These are phyloP conservation scores for Eriocheir sinensis DNA, from an alignment of 1,140 invertebrate genomes.

Conservation along the genomic window DNA sequence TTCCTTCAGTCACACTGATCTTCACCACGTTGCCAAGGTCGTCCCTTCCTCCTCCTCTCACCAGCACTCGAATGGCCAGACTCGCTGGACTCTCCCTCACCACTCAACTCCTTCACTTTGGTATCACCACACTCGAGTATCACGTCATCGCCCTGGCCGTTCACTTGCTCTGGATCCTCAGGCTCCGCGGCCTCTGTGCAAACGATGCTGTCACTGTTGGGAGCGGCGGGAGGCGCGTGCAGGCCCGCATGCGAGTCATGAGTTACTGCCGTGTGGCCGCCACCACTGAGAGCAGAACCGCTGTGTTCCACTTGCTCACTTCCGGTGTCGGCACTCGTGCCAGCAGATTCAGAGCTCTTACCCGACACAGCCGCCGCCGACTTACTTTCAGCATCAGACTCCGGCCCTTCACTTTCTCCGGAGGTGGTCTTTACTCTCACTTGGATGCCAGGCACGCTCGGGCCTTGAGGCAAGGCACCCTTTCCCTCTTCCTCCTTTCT, in stretches of 20 bases:
- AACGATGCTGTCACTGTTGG: constrained; percentile 38
- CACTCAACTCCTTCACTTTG: constrained; percentile 50
- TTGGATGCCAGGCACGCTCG: constrained; percentile 17
- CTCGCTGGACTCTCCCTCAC: constrained; percentile 65
- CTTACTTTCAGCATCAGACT: constrained; percentile 60
- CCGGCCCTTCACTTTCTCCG: constrained; percentile 67
- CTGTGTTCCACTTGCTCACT: constrained; percentile 77
- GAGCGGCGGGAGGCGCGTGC: constrained; percentile 64
- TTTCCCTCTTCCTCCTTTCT: constrained; percentile 6
- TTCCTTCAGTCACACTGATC: constrained; percentile 69
- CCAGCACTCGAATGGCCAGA: constrained; percentile 76
- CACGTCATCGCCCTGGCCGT: background rate
- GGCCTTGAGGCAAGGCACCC: background rate
- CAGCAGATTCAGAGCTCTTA: constrained; percentile 52
- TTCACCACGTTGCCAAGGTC: constrained; percentile 74
- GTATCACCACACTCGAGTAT: constrained; percentile 33
- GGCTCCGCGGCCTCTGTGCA: constrained; percentile 39
- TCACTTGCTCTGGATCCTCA: constrained; percentile 1
- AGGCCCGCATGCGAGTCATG: constrained; percentile 54
- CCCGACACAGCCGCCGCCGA: background rate
- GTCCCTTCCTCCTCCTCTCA: constrained; percentile 71
- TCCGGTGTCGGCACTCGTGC: constrained; percentile 67
- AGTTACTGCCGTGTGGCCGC: constrained; percentile 73
- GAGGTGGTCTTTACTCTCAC: constrained; percentile 43
- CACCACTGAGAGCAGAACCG: constrained; percentile 50